Conservation (phyloP, 2,888 invertebrate species). For the Drosophila neonasuta region DNA sequence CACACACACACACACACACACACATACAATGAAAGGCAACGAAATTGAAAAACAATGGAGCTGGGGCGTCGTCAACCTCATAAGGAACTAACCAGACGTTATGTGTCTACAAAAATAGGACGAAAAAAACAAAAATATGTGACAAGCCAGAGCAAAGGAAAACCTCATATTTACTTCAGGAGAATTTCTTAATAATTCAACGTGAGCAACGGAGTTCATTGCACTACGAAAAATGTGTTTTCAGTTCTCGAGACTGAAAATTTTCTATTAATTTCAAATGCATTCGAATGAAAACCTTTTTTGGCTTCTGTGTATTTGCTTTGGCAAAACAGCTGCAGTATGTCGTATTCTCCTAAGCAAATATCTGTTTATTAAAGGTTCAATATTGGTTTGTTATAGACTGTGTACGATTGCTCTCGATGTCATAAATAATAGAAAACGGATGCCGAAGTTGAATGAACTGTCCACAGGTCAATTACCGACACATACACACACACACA, state of each 20-base stretch:
- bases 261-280: constrained; percentile 1
- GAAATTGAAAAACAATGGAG: constrained; percentile 55
- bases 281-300: not conserved
- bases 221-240: not conserved
- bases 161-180: not conserved
- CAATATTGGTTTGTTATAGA: constrained; percentile 14
- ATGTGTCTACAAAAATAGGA: not conserved
- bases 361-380: constrained; percentile 16
- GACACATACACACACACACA: constrained; percentile 13
- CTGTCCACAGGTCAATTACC: constrained; percentile 36
- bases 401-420: not conserved
- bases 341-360: constrained; percentile 5
- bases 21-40: constrained; percentile 33
- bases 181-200: not conserved
- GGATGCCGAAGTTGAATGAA: constrained; percentile 42
- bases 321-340: constrained; percentile 5
- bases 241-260: not conserved
- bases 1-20: constrained; percentile 6
- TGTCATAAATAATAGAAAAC: constrained; percentile 17
- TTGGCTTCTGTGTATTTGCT: not conserved
- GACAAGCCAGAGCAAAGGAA: not conserved
- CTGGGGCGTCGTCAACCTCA: constrained; percentile 24
- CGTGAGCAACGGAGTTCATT: not conserved
- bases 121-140: constrained; percentile 2
- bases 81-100: constrained; percentile 10